Percentiles rank a stretch among this genome's conserved stretches.
These are phyloP conservation scores for Drosophila truncata DNA, from an alignment of 1,140 invertebrate species.

Conservation along the genomic window DNA sequence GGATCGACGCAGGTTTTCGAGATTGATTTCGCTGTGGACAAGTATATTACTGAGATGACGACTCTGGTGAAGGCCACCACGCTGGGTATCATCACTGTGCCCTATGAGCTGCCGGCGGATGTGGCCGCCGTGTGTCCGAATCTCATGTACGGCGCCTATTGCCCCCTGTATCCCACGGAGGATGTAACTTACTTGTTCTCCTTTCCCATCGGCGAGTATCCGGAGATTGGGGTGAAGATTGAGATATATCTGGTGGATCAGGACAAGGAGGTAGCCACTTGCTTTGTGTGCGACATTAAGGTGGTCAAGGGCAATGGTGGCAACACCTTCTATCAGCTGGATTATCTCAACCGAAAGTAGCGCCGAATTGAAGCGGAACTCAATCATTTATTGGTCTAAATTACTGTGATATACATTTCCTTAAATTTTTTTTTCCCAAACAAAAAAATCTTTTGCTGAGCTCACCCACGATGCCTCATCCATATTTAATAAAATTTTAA, in stretches of 20 bases:
- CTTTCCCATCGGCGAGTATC: slow-evolving; percentile 75
- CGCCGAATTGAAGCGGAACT: not conserved
- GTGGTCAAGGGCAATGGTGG: slow-evolving; percentile 59
- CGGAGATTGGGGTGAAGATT: slow-evolving; percentile 75
- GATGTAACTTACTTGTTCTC: slow-evolving; percentile 78
- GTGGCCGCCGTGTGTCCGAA: slow-evolving; percentile 70
- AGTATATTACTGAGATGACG: slow-evolving; percentile 64
- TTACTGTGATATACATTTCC: slow-evolving; percentile 59
- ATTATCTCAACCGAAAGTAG: slow-evolving; percentile 41
- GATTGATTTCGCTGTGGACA: slow-evolving; percentile 72
- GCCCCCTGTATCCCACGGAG: slow-evolving; percentile 75
- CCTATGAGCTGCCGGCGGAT: slow-evolving; percentile 73
- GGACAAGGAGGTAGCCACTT: slow-evolving; percentile 63
- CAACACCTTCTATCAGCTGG: slow-evolving; percentile 43
- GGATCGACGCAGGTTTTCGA: slow-evolving; percentile 61
- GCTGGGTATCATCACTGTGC: slow-evolving; percentile 71
- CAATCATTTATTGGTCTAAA: slow-evolving; percentile 32
- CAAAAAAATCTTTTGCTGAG: slow-evolving; percentile 10
- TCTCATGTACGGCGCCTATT: slow-evolving; percentile 76
- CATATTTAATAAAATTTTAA: slow-evolving; percentile 50
- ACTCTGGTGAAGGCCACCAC: slow-evolving; percentile 73
- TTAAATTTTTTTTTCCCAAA: slow-evolving; percentile 5
- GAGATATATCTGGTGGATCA: slow-evolving; percentile 79
- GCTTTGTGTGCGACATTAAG: slow-evolving; percentile 78
- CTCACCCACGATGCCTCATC: slow-evolving; percentile 8